Evolutionary conservation across 2,797 vertebrate species (phyloP).

Genomic region (Silurus aristotelis): DNA sequence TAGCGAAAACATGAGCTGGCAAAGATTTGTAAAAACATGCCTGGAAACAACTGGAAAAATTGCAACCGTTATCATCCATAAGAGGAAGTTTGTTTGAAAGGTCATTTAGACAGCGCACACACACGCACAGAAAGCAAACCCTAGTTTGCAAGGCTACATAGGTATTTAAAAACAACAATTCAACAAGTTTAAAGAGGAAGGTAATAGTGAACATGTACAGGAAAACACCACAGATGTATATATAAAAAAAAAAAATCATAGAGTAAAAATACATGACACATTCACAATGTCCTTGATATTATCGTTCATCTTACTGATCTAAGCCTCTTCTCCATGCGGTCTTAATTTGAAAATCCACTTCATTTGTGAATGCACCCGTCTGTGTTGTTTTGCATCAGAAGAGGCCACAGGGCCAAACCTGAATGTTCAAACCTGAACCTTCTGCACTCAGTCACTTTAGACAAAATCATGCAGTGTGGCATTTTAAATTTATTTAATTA

Average conservation of each 20-base stretch:
- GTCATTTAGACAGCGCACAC: not conserved
- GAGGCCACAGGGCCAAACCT: not conserved
- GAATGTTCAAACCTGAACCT: not conserved
- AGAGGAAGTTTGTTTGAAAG: conserved; percentile 20
- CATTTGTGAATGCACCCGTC: conserved; percentile 17
- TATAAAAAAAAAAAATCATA: too few relatives aligned
- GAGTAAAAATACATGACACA: not conserved
- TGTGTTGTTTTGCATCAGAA: not conserved
- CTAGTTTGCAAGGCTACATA: not conserved
- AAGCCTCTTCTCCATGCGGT: conserved; percentile 11
- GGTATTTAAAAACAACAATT: not conserved
- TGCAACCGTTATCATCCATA: not conserved
- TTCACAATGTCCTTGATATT: not conserved
- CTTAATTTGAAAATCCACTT: conserved; percentile 25
- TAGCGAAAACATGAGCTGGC: not conserved
- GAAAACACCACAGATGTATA: not conserved
- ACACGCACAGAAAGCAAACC: not conserved
- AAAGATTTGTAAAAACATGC: not conserved
- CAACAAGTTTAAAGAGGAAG: not conserved
- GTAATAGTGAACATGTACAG: not conserved
- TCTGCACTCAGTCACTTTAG: not conserved
- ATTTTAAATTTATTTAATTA: not conserved
- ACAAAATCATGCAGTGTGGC: too few relatives aligned
- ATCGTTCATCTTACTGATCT: not conserved
- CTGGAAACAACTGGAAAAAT: not conserved